Evolutionary conservation across 2,797 vertebrate genomes (phyloP).

Genomic region (Chelmon rostratus): DNA sequence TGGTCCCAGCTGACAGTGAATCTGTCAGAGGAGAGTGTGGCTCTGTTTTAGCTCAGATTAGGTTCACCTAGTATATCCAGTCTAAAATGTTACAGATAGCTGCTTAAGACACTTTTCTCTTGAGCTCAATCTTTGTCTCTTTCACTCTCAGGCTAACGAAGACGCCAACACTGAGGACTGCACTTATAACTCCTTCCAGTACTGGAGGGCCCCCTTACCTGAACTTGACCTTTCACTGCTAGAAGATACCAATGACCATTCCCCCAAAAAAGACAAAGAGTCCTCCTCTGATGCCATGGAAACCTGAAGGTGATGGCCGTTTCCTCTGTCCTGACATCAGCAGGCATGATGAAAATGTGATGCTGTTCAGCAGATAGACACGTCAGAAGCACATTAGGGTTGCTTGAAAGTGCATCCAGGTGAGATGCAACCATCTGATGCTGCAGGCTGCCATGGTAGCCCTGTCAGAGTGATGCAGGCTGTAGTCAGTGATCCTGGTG

Average conservation of each 20-base stretch:
- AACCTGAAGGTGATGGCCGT: constrained; percentile 80
- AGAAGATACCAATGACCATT: constrained; percentile 51
- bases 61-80: not conserved
- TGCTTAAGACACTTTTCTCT: not conserved
- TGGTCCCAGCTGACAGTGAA: not conserved
- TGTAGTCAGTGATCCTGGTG: constrained; percentile 1
- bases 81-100: not conserved
- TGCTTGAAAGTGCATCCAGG: constrained; percentile 10
- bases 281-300: constrained; percentile 88
- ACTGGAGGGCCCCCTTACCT: constrained; percentile 92
- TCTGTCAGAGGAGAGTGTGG: not conserved
- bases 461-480: not conserved
- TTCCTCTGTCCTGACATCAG: not conserved
- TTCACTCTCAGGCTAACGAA: constrained; percentile 50
- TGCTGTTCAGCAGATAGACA: not conserved
- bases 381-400: not conserved
- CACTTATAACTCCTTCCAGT: constrained; percentile 92
- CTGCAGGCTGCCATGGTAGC: not conserved
- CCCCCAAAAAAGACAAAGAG: constrained; percentile 51
- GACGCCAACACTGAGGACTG: constrained; percentile 63
- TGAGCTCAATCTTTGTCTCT: not conserved
- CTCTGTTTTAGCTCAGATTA: not conserved
- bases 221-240: constrained; percentile 89
- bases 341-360: not conserved
- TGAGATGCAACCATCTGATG: not conserved